Conservation (phyloP, 2,797 vertebrate species). For the Tiaroga cobitis region DNA sequence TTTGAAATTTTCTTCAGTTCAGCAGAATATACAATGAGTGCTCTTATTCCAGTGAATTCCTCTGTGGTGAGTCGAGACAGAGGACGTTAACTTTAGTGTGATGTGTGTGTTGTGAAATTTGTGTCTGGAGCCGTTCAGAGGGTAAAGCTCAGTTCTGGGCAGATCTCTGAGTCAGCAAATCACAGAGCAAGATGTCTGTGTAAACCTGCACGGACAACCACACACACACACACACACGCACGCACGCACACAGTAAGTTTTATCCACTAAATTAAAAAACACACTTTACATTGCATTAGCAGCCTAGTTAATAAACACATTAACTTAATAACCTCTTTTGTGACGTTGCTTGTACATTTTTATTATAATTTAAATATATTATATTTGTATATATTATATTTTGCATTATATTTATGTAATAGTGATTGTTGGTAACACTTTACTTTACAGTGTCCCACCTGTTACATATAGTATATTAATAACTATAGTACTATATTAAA, state of each 20-base stretch:
- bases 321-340: background rate
- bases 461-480: too few relatives aligned
- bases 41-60: background rate
- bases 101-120: slow-evolving; percentile 80
- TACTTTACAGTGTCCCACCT: too few relatives aligned
- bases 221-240: slow-evolving; percentile 12
- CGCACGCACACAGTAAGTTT: background rate
- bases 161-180: slow-evolving; percentile 64
- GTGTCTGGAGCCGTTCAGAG: slow-evolving; percentile 82
- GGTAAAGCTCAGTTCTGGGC: slow-evolving; percentile 72
- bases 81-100: slow-evolving; percentile 69
- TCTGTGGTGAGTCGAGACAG: background rate
- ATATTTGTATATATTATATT: background rate
- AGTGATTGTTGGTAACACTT: too few relatives aligned
- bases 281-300: background rate
- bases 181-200: slow-evolving; percentile 11
- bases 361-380: background rate
- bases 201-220: slow-evolving; percentile 19
- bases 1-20: background rate
- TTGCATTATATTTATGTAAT: background rate
- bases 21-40: background rate
- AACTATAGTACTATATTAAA: too few relatives aligned
- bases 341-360: background rate
- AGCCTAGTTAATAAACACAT: background rate
- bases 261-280: background rate